Evolutionary conservation across 1,140 invertebrate species (phyloP).

Genomic region (Drosophila seguyi): DNA sequence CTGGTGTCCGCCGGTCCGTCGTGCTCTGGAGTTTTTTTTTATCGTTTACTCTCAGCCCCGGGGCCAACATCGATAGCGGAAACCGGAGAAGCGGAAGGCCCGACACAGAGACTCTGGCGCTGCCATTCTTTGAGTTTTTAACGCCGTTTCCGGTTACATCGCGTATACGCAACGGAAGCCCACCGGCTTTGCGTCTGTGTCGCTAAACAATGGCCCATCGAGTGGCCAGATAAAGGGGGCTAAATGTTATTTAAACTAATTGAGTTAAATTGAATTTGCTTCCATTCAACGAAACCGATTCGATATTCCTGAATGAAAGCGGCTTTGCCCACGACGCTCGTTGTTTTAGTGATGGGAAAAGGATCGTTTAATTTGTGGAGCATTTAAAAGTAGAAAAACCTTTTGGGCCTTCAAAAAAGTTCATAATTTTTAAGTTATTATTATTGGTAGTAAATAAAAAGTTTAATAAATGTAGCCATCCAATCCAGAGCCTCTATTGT

Average conservation of each 20-base stretch:
- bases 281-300: constrained; percentile 41
- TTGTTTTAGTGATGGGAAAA: constrained; percentile 6
- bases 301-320: constrained; percentile 17
- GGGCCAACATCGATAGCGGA: constrained; percentile 20
- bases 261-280: constrained; percentile 76
- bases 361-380: too few species aligned
- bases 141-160: constrained; percentile 66
- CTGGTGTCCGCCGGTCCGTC: constrained; percentile 50
- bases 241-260: constrained; percentile 81
- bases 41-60: not conserved
- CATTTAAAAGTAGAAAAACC: not conserved
- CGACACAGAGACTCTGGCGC: constrained; percentile 17
- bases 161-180: constrained; percentile 60
- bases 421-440: not conserved
- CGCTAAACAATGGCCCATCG: constrained; percentile 49
- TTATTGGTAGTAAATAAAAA: not conserved
- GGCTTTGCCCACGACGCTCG: not conserved
- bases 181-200: constrained; percentile 33
- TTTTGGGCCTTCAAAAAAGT: not conserved
- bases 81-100: constrained; percentile 30
- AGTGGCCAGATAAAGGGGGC: constrained; percentile 5
- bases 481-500: not conserved
- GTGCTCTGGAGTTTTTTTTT: not conserved
- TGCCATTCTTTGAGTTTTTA: constrained; percentile 63
- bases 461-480: too few species aligned